Base-by-base conservation (phyloP, 2,797 vertebrate genomes). In the Nothura maculosa region DNA sequence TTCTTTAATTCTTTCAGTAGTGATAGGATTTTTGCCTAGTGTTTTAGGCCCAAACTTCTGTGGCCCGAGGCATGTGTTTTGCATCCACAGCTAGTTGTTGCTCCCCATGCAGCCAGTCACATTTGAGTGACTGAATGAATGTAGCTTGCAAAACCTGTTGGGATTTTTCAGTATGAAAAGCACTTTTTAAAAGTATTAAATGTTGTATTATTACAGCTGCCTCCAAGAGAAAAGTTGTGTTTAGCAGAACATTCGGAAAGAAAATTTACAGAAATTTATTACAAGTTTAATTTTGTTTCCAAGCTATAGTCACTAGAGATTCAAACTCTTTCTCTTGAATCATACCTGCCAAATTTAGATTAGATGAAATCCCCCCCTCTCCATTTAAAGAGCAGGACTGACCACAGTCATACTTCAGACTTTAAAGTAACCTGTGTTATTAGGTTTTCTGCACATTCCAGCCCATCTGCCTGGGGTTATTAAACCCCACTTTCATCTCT, bases 391-490 rank as follows among this genome's bases (percentile, higher is more conserved):
- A 69, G 63, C 1, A 0, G 36, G 69, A 90, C 62, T 94, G 92
- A 87, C 95, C 92, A 94, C 84, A 95, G 81, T 85, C 79, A 85
- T 85, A 87, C 38, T 93, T 64, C 79, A 92, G 73, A 89, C 92
- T 90, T 95, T 93, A 94, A 95, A 94, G 93, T 79, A 94, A 94
- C 84, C 90, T 94, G 89, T 66, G 43, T 89, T 94, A 78, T 81
- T 92, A 92, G 92, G 88, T 92, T 93, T 94, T 94, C 86, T 93
- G 78, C 76, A 94, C 92, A 95, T 94, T 96, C 95, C 95, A 94
- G 60, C 66, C 60, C 72, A 83, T 90, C 62, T 82, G 94, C 96
- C 94, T 95, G 47, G 90, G 92, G 90, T 86, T 87, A 90, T 90
- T 90, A 94, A 94, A 92, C 57, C 66, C 76, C 88, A 94, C 89